A percentile compares a stretch with the other conserved stretches of the same genome.
phyloP scores from a whole-genome alignment of 2,113 vertebrate species.

The Leptodactylus fuscus region DNA sequence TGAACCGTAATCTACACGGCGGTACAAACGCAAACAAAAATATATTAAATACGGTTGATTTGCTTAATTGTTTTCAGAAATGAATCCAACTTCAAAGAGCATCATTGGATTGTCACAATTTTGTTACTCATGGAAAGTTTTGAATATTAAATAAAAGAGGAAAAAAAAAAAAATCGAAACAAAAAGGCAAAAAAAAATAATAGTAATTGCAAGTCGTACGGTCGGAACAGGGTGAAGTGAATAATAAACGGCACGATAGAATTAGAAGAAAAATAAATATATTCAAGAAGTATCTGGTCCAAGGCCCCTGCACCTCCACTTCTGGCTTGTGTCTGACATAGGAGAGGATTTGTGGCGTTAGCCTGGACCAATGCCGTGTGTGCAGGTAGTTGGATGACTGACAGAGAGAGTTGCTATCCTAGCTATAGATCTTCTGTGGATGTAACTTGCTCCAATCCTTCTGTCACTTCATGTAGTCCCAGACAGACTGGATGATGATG shows the following conservation, averaged over 20 bases:
- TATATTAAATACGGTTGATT: constrained; percentile 11
- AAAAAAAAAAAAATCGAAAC: not conserved
- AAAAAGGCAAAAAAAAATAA: not conserved
- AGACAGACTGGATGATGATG: too few relatives aligned
- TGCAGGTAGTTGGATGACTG: too few relatives aligned
- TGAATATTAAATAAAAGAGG: not conserved
- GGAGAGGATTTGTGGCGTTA: too few relatives aligned
- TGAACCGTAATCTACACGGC: constrained; percentile 4
- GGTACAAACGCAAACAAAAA: not conserved
- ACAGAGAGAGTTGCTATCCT: too few relatives aligned
- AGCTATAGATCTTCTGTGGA: too few relatives aligned
- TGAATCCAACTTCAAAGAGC: not conserved
- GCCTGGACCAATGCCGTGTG: too few relatives aligned
- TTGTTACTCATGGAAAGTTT: not conserved
- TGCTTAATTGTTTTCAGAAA: not conserved
- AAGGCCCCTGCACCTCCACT: too few relatives aligned
- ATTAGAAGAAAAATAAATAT: not conserved
- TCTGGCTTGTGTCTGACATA: too few relatives aligned
- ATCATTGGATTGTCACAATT: not conserved
- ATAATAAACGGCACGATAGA: not conserved
- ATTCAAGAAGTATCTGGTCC: not conserved
- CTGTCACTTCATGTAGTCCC: too few relatives aligned
- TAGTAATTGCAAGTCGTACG: not conserved
- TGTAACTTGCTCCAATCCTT: too few relatives aligned
- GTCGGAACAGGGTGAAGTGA: not conserved